A percentile compares a stretch with the other conserved stretches of the same genome.
Conservation (phyloP, 2,888 invertebrate species). For the Adelognathus sp. region DNA sequence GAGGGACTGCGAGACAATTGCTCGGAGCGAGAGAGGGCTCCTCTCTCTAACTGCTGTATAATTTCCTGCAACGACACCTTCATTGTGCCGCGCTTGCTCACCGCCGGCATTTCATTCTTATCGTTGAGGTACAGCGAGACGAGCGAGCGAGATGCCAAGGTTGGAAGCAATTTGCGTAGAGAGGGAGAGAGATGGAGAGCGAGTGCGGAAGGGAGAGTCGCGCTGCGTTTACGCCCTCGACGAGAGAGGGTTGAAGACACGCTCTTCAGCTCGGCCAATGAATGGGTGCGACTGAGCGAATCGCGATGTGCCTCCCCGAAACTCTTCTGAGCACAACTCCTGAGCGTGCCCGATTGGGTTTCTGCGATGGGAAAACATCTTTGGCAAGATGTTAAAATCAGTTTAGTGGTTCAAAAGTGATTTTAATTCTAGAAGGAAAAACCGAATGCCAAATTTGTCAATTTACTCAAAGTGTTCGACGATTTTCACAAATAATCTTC, state of each 20-base stretch:
- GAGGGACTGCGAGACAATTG: conserved; percentile 79
- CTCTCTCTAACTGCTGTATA: conserved; percentile 81
- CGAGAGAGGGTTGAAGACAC: conserved; percentile 39
- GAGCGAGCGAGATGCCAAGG: conserved; percentile 44
- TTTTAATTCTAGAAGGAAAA: too few relatives aligned
- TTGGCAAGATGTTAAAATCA: too few relatives aligned
- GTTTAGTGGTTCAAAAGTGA: too few relatives aligned
- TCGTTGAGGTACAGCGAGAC: conserved; percentile 63
- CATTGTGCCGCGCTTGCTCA: conserved; percentile 73
- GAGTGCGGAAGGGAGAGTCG: conserved; percentile 30
- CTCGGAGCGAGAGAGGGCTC: conserved; percentile 75
- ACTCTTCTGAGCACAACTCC: not conserved
- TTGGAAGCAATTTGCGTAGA: conserved; percentile 32
- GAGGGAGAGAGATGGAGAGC: conserved; percentile 51
- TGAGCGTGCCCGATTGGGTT: conserved; percentile 22
- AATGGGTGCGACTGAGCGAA: conserved; percentile 53
- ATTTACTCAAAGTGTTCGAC: conserved; percentile 1
- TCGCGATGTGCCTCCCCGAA: conserved; percentile 43
- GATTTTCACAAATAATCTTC: not conserved
- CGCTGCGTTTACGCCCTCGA: not conserved
- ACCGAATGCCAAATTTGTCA: too few relatives aligned
- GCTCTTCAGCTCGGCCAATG: conserved; percentile 9
- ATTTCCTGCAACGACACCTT: conserved; percentile 82
- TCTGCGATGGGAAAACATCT: conserved; percentile 33
- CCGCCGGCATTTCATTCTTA: conserved; percentile 78